Evolutionary conservation across 2,888 invertebrate genomes (phyloP), one percentile per base, ranked within the genome.

Genomic region (Lasioglossum calceatum): DNA sequence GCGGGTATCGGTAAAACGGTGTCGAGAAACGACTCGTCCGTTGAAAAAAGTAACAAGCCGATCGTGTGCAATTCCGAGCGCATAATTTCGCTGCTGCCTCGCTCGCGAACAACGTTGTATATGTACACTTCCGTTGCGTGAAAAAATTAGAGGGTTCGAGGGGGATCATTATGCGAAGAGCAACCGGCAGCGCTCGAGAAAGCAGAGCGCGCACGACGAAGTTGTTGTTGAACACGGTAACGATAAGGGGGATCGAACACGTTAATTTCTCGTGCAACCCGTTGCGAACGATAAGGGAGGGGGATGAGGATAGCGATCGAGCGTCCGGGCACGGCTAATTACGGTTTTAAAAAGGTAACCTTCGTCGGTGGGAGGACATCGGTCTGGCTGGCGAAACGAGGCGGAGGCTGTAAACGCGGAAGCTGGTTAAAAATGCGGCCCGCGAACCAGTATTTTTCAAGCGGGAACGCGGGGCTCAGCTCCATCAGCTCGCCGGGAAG

Each of bases 381-480:
- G 16, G 32, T 7, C 32, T 19, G 36, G 19, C 67, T 42, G 12
- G 70, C n/a, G 70, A 42, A 42, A 36, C 42, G 39, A 42, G 36
- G 36, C 39, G 42, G 23, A 70, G 39, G 39, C 70, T 39, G 36
- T 12, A 12, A 70, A 70, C 70, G 70, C 70, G 70, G 70, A 70
- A 70, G 70, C 70, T 70, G 70, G 70, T 70, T 70, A 70, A 70
- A 70, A 70, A 70, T 70, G 70, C 70, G 70, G 23, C 23, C 70
- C 42, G 39, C 70, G 70, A 70, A 42, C 70, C 70, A 42, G 39
- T 70, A 70, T 70, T 70, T 70, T 70, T 70, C 70, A 70, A 70
- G 70, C 70, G 36, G 23, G 39, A 42, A 42, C 42, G 39, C 27
- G 39, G 1, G 36, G 39, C 70, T 36, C 36, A 42, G 70, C 70